Conservation (phyloP, 2,797 vertebrate species). For the Enteromius treurensis region DNA sequence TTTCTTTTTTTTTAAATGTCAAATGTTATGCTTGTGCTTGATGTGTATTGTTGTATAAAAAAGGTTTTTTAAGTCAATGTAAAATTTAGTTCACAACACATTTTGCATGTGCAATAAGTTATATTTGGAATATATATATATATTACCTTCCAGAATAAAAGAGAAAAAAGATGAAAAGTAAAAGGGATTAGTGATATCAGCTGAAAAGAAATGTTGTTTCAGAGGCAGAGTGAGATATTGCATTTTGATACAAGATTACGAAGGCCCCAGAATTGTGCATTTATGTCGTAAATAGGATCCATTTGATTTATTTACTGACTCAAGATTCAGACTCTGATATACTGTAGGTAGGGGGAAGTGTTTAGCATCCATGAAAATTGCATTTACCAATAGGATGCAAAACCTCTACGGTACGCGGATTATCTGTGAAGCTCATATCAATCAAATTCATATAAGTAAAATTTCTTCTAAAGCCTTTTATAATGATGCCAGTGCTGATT, state of each 20-base stretch:
- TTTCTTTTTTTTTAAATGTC: conserved; percentile 62
- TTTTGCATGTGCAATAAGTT: background rate
- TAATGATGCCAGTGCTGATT: conserved; percentile 22
- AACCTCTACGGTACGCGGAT: conserved; percentile 38
- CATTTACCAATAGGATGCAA: conserved; percentile 34
- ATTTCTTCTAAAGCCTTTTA: conserved; percentile 21
- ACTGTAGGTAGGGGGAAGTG: background rate
- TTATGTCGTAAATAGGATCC: conserved; percentile 47
- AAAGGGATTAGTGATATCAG: background rate
- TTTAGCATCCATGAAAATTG: conserved; percentile 30
- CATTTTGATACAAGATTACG: conserved; percentile 13
- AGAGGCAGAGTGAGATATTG: conserved; percentile 1
- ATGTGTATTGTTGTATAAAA: conserved; percentile 3
- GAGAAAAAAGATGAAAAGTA: background rate
- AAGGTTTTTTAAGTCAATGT: background rate
- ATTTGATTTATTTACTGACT: conserved; percentile 34
- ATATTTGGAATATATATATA: background rate
- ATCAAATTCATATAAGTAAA: conserved; percentile 47
- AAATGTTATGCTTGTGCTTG: conserved; percentile 63
- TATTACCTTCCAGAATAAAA: background rate
- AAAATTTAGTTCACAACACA: background rate
- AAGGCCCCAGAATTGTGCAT: background rate
- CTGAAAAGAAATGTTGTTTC: background rate
- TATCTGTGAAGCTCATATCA: conserved; percentile 49
- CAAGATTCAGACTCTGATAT: conserved; percentile 27